Evolutionary conservation across 2,888 invertebrate species (phyloP).

Genomic region (Lasius platythorax): DNA sequence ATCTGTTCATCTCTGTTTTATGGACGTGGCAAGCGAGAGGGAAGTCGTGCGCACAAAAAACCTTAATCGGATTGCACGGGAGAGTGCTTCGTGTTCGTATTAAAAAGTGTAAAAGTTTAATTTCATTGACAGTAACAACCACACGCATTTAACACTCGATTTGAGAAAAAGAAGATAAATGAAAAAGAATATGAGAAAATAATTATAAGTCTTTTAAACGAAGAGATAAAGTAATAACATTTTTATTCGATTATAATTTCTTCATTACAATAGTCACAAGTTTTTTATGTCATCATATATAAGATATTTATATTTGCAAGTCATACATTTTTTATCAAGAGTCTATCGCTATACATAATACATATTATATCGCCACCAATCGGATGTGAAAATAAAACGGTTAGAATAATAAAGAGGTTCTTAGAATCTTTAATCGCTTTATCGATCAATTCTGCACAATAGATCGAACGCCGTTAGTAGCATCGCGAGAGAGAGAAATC

Average conservation of each 20-base stretch:
- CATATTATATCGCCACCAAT: neutral
- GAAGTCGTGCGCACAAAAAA: conserved; percentile 56
- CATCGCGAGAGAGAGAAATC: neutral
- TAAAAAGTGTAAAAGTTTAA: conserved; percentile 67
- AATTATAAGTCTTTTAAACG: conserved; percentile 31
- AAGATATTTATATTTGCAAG: conserved; percentile 6
- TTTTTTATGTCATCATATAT: neutral
- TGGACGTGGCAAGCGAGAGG: conserved; percentile 18
- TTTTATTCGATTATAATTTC: neutral
- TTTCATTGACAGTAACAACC: conserved; percentile 51
- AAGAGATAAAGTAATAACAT: conserved; percentile 10
- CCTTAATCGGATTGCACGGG: conserved; percentile 70
- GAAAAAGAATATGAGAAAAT: conserved; percentile 27
- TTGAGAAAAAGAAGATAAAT: neutral
- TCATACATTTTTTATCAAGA: neutral
- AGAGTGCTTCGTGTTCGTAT: conserved; percentile 58
- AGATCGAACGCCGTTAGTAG: neutral
- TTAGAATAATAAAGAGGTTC: neutral
- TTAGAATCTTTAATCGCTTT: neutral
- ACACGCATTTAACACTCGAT: conserved; percentile 49
- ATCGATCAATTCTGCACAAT: neutral
- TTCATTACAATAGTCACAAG: neutral
- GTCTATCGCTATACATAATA: conserved; percentile 20
- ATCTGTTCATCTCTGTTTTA: conserved; percentile 32
- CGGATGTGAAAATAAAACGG: neutral